A percentile compares a stretch with the other conserved stretches of the same genome.
Conservation (phyloP, 2,797 vertebrate species). For the Serranus cabrilla region DNA sequence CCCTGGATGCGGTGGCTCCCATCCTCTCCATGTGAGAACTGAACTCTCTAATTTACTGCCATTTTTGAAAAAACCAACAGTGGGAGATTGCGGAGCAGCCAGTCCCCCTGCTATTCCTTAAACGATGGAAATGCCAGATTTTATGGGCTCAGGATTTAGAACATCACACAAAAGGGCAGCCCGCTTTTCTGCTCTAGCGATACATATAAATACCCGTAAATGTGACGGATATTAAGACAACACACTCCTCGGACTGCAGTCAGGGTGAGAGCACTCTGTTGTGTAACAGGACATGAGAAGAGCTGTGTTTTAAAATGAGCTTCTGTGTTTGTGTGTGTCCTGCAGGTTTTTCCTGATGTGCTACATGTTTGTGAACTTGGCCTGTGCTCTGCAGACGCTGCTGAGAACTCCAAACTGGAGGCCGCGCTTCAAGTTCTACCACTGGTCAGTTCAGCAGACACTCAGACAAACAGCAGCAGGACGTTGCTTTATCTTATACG, state of each 20-base stretch:
- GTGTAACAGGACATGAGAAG: constrained; percentile 1
- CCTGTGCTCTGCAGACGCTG: constrained; percentile 95
- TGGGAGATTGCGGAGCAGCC: constrained; percentile 51
- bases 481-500: background rate
- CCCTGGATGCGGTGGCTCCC: constrained; percentile 95
- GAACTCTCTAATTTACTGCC: constrained; percentile 33
- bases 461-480: background rate
- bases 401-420: constrained; percentile 98
- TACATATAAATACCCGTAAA: constrained; percentile 26
- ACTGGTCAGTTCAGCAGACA: constrained; percentile 89
- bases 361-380: constrained; percentile 99
- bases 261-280: background rate
- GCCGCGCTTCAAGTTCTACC: constrained; percentile 97
- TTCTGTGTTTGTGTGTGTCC: constrained; percentile 37
- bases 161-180: constrained; percentile 41
- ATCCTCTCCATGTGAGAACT: constrained; percentile 96
- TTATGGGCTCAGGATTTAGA: constrained; percentile 43
- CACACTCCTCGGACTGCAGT: background rate
- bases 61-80: constrained; percentile 31
- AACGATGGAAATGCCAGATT: constrained; percentile 58
- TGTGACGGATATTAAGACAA: constrained; percentile 32
- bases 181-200: constrained; percentile 18
- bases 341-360: constrained; percentile 99
- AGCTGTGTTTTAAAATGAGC: constrained; percentile 6
- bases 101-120: constrained; percentile 31